A percentile compares a stretch with the other conserved stretches of the same genome.
These are phyloP conservation scores for Manacus vitellinus DNA, from an alignment of 2,113 vertebrate species.

Conservation along the genomic window DNA sequence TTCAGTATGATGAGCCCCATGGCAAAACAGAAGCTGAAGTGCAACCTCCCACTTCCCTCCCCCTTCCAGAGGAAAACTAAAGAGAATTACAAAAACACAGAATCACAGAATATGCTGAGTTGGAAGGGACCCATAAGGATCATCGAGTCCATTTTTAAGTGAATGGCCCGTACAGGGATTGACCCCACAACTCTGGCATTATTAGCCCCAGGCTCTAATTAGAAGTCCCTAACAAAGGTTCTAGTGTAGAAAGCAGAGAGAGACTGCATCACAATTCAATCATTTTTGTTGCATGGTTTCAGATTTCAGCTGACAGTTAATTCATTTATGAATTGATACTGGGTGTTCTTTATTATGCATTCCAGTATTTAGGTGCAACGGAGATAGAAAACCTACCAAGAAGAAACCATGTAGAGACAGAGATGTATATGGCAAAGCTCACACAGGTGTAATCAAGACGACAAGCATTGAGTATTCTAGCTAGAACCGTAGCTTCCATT, in stretches of 20 bases:
- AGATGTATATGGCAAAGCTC: background rate
- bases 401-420: background rate
- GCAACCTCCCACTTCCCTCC: constrained; percentile 37
- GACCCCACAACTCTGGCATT: background rate
- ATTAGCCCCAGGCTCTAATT: background rate
- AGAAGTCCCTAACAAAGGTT: background rate
- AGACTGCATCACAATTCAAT: background rate
- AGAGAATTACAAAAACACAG: background rate
- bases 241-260: background rate
- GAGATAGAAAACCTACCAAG: background rate
- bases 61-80: constrained; percentile 14
- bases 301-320: background rate
- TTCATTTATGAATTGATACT: background rate
- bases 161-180: background rate
- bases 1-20: constrained; percentile 13
- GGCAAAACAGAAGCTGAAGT: constrained; percentile 47
- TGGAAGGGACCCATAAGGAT: background rate
- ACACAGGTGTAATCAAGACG: background rate
- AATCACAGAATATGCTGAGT: background rate
- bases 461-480: background rate
- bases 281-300: fast-evolving
- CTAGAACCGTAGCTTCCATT: background rate
- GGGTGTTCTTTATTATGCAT: background rate
- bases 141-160: background rate
- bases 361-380: background rate